These are phyloP conservation scores for Heliopora coerulea DNA, from an alignment of 92 coral and sea anemone species.

Conservation along the genomic window DNA sequence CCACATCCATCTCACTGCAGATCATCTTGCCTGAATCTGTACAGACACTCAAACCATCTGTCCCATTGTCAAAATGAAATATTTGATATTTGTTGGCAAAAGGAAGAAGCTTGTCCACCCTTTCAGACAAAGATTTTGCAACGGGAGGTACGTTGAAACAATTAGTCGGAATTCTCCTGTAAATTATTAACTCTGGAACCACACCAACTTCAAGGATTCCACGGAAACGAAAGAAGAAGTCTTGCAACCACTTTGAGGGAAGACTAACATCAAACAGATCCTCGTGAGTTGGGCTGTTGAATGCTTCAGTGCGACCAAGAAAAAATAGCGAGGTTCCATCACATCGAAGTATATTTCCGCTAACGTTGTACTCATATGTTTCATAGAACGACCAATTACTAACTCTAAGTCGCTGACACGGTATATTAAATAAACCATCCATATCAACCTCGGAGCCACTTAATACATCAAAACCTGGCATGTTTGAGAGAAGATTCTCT, in stretches of 20 bases:
- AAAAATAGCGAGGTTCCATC: constrained; percentile 17
- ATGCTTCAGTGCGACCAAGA: constrained; percentile 17
- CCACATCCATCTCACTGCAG: constrained; percentile 19
- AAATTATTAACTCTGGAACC: constrained; percentile 8
- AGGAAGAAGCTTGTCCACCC: constrained; percentile 2
- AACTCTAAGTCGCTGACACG: constrained; percentile 18
- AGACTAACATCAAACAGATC: constrained; percentile 16
- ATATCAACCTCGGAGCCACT: constrained; percentile 20
- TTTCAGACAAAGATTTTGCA: background rate
- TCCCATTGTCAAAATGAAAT: constrained; percentile 7
- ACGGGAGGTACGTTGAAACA: background rate
- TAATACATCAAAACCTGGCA: constrained; percentile 32
- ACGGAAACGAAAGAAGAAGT: constrained; percentile 6
- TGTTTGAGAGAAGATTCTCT: constrained; percentile 3
- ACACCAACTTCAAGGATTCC: constrained; percentile 15
- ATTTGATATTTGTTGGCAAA: constrained; percentile 35
- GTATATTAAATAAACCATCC: background rate
- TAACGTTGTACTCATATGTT: constrained; percentile 13
- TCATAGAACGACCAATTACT: constrained; percentile 26
- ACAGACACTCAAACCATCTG: background rate
- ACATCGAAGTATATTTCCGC: constrained; percentile 15
- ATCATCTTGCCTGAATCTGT: background rate
- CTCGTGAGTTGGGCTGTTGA: background rate
- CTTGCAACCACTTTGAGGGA: constrained; percentile 21
- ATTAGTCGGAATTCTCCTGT: background rate